Evolutionary conservation across 2,797 vertebrate genomes (phyloP).

Genomic region (Tokudaia tokunoshimensis): DNA sequence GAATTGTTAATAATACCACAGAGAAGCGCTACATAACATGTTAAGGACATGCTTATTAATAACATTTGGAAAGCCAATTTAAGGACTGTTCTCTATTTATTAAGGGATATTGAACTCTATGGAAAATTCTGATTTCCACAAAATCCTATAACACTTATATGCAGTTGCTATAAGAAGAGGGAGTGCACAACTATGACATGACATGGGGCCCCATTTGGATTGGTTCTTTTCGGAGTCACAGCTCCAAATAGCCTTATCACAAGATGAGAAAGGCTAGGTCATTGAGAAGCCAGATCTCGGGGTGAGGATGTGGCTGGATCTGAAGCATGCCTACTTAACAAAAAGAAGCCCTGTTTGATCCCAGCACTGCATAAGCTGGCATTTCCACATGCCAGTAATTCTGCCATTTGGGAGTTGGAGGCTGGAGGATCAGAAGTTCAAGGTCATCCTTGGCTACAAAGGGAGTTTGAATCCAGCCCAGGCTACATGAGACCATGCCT

Average conservation of each 20-base stretch:
- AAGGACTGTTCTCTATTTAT: constrained; percentile 8
- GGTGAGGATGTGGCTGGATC: neutral
- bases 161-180: neutral
- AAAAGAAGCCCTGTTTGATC: neutral
- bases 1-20: constrained; percentile 54
- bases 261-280: neutral
- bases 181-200: neutral
- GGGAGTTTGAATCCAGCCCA: neutral
- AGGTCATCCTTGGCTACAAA: neutral
- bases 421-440: neutral
- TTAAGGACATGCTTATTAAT: constrained; percentile 51
- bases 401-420: neutral
- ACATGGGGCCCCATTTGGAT: neutral
- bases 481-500: neutral
- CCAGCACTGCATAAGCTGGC: neutral
- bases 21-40: neutral
- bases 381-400: neutral
- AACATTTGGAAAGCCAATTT: constrained; percentile 32
- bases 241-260: neutral
- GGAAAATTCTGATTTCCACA: neutral
- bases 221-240: neutral
- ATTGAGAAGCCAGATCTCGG: neutral
- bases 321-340: too few species aligned
- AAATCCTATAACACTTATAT: neutral
- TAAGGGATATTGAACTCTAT: neutral